Percentiles rank a stretch among this genome's conserved stretches.
Evolutionary conservation across 2,888 invertebrate species (phyloP).

Genomic region (Bembecia ichneumoniformis): DNA sequence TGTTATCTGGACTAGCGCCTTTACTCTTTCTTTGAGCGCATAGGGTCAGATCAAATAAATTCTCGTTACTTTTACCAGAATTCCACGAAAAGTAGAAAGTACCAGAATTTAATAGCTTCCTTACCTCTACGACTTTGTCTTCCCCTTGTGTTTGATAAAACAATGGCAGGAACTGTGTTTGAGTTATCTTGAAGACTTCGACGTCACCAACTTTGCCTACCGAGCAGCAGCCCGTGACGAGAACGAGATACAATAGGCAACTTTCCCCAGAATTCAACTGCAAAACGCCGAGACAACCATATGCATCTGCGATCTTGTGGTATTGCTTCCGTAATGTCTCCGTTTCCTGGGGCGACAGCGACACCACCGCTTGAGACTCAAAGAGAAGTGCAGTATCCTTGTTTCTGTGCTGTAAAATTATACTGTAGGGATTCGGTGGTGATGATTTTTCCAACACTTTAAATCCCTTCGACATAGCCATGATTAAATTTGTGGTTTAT

Average conservation of each 20-base stretch:
- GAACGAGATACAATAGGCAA: conserved; percentile 88
- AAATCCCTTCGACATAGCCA: conserved; percentile 96
- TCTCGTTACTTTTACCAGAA: conserved; percentile 51
- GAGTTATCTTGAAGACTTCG: conserved; percentile 95
- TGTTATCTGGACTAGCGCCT: conserved; percentile 87
- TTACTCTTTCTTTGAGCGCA: conserved; percentile 92
- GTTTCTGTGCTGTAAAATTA: conserved; percentile 90
- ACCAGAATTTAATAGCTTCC: conserved; percentile 96
- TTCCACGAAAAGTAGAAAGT: conserved; percentile 98
- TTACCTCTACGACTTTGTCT: conserved; percentile 75
- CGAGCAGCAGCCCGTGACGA: conserved; percentile 96
- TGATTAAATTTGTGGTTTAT: conserved; percentile 38
- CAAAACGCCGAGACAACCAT: conserved; percentile 95
- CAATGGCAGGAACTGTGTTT: conserved; percentile 91
- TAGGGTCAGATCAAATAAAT: conserved; percentile 90
- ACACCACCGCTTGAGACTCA: conserved; percentile 93
- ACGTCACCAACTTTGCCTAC: conserved; percentile 95
- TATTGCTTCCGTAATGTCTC: conserved; percentile 92
- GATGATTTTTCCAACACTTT: conserved; percentile 90
- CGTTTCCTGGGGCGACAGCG: conserved; percentile 88
- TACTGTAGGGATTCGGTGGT: conserved; percentile 89
- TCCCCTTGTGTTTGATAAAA: conserved; percentile 78
- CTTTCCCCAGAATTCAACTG: conserved; percentile 89
- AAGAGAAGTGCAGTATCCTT: conserved; percentile 90
- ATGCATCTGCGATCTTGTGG: conserved; percentile 92